Evolutionary conservation across 2,888 invertebrate genomes (phyloP).

Genomic region (Oligia latruncula): DNA sequence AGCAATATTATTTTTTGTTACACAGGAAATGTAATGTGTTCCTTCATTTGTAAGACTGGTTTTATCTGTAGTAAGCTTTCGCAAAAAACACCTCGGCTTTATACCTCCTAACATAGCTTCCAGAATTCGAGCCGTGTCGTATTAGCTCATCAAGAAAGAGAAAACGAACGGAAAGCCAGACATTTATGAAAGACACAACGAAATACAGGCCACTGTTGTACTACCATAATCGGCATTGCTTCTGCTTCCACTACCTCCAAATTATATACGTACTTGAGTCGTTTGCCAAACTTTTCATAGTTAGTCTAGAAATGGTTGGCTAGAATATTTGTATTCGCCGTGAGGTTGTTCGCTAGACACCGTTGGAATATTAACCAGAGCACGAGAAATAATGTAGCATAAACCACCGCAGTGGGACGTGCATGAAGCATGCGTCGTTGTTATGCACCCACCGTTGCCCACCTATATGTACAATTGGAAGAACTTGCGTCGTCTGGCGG

Average conservation of each 20-base stretch:
- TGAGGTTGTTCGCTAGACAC: conserved; percentile 77
- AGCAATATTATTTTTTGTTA: neutral
- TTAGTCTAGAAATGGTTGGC: conserved; percentile 66
- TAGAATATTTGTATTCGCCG: conserved; percentile 84
- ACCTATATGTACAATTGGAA: conserved; percentile 51
- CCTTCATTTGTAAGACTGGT: neutral
- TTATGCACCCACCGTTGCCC: conserved; percentile 67
- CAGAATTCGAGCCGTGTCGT: neutral
- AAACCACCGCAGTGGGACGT: conserved; percentile 84
- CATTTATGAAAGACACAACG: conserved; percentile 14
- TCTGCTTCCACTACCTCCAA: conserved; percentile 34
- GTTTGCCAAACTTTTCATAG: conserved; percentile 82
- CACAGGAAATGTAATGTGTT: neutral
- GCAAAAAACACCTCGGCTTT: neutral
- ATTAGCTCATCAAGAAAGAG: conserved; percentile 1
- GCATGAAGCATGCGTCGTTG: conserved; percentile 77
- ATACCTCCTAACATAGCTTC: neutral
- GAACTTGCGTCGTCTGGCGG: conserved; percentile 37
- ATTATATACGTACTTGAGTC: conserved; percentile 54
- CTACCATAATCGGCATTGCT: conserved; percentile 34
- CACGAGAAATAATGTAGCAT: conserved; percentile 86
- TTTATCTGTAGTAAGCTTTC: neutral
- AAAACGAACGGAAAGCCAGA: conserved; percentile 29
- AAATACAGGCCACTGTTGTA: conserved; percentile 29
- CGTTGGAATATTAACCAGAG: conserved; percentile 83